These are phyloP conservation scores for Bombus ignitus DNA, from an alignment of 1,140 invertebrate species.

Conservation along the genomic window DNA sequence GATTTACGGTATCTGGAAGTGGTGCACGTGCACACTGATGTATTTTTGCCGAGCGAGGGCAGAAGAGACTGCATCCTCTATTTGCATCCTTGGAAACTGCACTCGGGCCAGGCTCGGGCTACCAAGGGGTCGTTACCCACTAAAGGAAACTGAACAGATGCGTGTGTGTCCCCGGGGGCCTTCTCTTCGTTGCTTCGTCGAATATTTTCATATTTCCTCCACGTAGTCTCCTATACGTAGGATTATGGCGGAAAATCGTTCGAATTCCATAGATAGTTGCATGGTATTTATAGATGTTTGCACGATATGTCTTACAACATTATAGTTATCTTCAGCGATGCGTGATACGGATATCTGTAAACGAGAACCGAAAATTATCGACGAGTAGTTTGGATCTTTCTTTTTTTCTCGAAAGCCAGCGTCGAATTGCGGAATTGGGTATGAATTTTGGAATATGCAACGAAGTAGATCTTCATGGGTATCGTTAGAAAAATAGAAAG, in stretches of 20 bases:
- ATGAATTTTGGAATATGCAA: no score
- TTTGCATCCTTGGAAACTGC: constrained; percentile 57
- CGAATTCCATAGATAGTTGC: constrained; percentile 14
- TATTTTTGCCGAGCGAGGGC: constrained; percentile 60
- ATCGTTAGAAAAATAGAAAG: no score
- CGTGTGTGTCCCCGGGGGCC: background rate
- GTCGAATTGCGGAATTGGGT: no score
- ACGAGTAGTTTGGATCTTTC: no score
- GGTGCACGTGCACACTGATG: constrained; percentile 53
- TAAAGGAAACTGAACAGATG: constrained; percentile 40
- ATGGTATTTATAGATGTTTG: constrained; percentile 29
- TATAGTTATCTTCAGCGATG: background rate
- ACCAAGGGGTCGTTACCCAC: constrained; percentile 21
- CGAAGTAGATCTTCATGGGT: no score
- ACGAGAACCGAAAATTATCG: background rate
- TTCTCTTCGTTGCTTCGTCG: background rate
- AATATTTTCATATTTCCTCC: constrained; percentile 20
- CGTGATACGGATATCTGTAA: background rate
- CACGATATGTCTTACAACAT: constrained; percentile 4
- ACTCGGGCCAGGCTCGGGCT: background rate
- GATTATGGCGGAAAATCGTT: constrained; percentile 11
- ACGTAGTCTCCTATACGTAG: background rate
- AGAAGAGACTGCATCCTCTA: constrained; percentile 51
- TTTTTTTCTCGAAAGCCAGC: no score
- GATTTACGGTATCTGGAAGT: constrained; percentile 59